phyloP scores from a whole-genome alignment of 2,888 invertebrate genomes.

The Plutella xylostella region DNA sequence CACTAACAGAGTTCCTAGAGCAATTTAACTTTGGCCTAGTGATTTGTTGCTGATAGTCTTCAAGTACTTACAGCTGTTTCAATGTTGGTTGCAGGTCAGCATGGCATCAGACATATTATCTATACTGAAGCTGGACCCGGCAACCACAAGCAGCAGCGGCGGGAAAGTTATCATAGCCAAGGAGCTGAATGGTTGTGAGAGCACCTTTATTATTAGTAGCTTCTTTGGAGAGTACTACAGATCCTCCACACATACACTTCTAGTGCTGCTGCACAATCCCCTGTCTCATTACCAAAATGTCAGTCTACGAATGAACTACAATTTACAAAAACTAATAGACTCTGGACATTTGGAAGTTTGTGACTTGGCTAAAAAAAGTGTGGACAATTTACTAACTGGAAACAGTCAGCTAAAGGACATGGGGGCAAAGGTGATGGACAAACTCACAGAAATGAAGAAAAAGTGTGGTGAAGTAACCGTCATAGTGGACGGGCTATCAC shows the following conservation, averaged over 20 bases:
- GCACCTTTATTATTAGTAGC: conserved; percentile 78
- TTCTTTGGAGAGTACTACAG: conserved; percentile 73
- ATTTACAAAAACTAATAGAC: conserved; percentile 64
- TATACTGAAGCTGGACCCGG: conserved; percentile 74
- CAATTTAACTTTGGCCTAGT: too few species aligned
- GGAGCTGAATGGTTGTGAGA: conserved; percentile 78
- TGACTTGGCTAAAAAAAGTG: conserved; percentile 37
- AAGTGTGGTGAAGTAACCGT: conserved; percentile 59
- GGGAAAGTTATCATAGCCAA: conserved; percentile 73
- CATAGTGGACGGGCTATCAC: conserved; percentile 79
- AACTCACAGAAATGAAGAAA: conserved; percentile 38
- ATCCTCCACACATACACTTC: conserved; percentile 68
- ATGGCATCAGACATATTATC: conserved; percentile 75
- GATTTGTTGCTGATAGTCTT: too few species aligned
- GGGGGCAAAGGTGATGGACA: conserved; percentile 44
- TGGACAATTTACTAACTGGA: conserved; percentile 27
- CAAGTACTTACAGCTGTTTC: too few species aligned
- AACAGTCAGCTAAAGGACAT: conserved; percentile 43
- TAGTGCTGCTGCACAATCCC: conserved; percentile 78
- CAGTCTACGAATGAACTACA: conserved; percentile 79
- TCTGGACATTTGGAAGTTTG: conserved; percentile 38
- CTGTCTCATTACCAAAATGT: conserved; percentile 80
- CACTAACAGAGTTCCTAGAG: too few species aligned
- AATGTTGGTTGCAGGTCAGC: too few species aligned
- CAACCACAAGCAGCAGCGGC: conserved; percentile 53